Percentiles rank a stretch among this genome's conserved stretches.
These are phyloP conservation scores for Halichoeres trimaculatus DNA, from an alignment of 2,113 vertebrate species.

Conservation along the genomic window DNA sequence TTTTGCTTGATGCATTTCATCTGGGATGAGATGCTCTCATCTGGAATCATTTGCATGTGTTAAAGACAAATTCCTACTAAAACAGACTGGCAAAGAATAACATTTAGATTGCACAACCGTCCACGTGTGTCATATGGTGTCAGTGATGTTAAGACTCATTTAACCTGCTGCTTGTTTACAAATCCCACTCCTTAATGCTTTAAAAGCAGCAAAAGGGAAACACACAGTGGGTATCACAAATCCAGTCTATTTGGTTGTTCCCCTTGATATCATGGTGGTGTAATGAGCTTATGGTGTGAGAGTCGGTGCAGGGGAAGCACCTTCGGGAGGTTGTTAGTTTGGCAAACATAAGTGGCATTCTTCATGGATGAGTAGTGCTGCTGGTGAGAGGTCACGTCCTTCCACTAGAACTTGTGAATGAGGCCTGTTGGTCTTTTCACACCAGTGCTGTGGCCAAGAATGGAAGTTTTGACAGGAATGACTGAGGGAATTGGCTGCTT, in stretches of 20 bases:
- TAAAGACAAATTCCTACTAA: not conserved
- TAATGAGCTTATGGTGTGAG: not conserved
- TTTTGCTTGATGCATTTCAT: not conserved
- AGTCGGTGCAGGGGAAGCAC: not conserved
- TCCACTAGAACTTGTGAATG: not conserved
- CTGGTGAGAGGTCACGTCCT: not conserved
- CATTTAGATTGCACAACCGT: not conserved
- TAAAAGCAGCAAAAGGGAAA: not conserved
- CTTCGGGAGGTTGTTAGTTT: not conserved
- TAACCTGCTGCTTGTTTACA: no score
- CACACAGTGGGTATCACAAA: not conserved
- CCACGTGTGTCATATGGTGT: not conserved
- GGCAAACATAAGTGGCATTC: not conserved
- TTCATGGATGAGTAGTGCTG: not conserved
- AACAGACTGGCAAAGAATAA: not conserved
- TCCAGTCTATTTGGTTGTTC: not conserved
- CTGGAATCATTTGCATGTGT: no score
- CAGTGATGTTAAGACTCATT: no score
- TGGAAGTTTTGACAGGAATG: no score
- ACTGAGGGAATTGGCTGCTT: not conserved
- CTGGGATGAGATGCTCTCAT: not conserved
- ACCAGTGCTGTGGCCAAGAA: not conserved
- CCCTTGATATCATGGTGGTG: not conserved
- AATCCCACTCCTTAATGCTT: not conserved
- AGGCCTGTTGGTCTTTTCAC: not conserved